Evolutionary conservation across 2,113 vertebrate genomes (phyloP).

Genomic region (Forbesichthys agassizii): DNA sequence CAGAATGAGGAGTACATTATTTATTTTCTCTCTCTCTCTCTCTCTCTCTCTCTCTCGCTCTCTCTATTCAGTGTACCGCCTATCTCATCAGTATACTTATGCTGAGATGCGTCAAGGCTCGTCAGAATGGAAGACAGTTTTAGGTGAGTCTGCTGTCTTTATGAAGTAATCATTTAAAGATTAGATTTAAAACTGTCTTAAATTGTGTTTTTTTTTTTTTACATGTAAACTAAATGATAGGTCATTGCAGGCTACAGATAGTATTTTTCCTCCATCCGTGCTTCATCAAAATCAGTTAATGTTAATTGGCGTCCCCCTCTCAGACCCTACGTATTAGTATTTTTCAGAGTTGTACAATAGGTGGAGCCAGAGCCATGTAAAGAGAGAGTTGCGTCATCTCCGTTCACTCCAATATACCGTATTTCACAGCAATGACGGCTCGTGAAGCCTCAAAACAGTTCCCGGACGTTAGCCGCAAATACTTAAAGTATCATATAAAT

Average conservation of each 20-base stretch:
- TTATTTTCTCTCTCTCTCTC: background rate
- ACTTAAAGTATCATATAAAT: too few species aligned
- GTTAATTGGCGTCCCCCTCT: too few species aligned
- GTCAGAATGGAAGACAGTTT: slow-evolving; percentile 81
- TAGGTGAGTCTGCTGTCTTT: slow-evolving; percentile 48
- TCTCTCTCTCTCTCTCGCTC: background rate
- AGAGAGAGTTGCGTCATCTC: too few species aligned
- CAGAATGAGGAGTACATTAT: background rate
- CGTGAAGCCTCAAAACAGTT: too few species aligned
- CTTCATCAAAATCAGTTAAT: too few species aligned
- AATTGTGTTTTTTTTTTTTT: background rate
- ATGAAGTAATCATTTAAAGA: background rate
- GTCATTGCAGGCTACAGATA: background rate
- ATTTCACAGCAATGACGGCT: too few species aligned
- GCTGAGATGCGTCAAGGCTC: slow-evolving; percentile 80
- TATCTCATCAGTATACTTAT: slow-evolving; percentile 78
- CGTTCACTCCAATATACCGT: too few species aligned
- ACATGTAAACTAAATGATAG: background rate
- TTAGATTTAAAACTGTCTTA: too few species aligned
- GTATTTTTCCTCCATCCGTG: background rate
- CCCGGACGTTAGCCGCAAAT: too few species aligned
- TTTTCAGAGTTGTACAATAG: too few species aligned
- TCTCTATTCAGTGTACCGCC: slow-evolving; percentile 78
- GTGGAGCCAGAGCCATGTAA: too few species aligned
- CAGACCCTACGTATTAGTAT: too few species aligned